Conservation (phyloP, 1,140 invertebrate species). For the Zaprionus gabonicus region DNA sequence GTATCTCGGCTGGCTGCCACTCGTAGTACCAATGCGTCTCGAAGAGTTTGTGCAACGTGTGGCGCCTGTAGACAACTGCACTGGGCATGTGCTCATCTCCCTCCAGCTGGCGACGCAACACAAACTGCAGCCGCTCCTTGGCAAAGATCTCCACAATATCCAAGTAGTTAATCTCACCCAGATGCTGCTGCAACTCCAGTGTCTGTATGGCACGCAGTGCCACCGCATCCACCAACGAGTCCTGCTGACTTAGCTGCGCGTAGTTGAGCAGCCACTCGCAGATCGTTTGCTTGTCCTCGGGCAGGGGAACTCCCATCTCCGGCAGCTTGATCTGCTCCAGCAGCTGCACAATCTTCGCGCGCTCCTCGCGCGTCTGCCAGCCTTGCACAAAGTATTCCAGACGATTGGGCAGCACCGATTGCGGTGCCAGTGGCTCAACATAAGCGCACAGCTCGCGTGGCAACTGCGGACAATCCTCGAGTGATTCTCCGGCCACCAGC, state of each 20-base stretch:
- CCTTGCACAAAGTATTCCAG: constrained; percentile 86
- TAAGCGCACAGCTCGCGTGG: constrained; percentile 85
- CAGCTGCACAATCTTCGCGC: constrained; percentile 33
- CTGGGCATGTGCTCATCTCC: neutral
- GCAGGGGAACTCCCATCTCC: constrained; percentile 15
- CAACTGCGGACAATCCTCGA: constrained; percentile 85
- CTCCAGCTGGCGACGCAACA: constrained; percentile 12
- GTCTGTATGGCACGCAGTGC: constrained; percentile 48
- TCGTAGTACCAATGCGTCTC: constrained; percentile 55
- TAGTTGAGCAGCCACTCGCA: constrained; percentile 71
- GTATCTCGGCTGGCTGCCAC: constrained; percentile 15
- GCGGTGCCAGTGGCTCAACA: constrained; percentile 67
- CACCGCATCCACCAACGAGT: constrained; percentile 40
- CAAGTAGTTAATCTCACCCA: constrained; percentile 45
- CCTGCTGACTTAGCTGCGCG: constrained; percentile 35
- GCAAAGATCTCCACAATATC: constrained; percentile 55
- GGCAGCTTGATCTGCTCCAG: constrained; percentile 64
- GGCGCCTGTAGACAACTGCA: constrained; percentile 31
- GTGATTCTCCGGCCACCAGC: constrained; percentile 87
- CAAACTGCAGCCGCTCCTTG: constrained; percentile 30
- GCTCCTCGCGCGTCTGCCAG: constrained; percentile 83
- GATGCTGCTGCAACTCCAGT: constrained; percentile 24
- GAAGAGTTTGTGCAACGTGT: constrained; percentile 30
- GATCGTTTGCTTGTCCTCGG: constrained; percentile 10
- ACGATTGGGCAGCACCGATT: constrained; percentile 82